A percentile compares a stretch with the other conserved stretches of the same genome.
Evolutionary conservation across 2,113 vertebrate genomes (phyloP).

Genomic region (Percina caprodes): DNA sequence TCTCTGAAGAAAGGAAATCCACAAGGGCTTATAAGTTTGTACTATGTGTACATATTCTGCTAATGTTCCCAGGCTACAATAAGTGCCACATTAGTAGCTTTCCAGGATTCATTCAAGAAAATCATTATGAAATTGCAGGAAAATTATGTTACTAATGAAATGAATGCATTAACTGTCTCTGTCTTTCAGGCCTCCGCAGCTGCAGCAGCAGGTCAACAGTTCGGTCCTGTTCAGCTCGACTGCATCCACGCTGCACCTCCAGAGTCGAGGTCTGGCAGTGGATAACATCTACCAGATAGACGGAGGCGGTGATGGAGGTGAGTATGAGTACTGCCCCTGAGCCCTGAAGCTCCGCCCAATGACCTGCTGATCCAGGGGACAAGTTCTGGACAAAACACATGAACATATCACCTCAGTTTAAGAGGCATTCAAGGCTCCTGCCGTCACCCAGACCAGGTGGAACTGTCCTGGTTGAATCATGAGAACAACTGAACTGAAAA

Average conservation of each 20-base stretch:
- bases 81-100: too few species aligned
- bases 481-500: not conserved
- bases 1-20: too few species aligned
- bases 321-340: slow-evolving; percentile 45
- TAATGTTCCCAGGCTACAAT: too few species aligned
- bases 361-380: not conserved
- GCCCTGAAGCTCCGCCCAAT: not conserved
- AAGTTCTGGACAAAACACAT: not conserved
- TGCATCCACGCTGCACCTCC: slow-evolving; percentile 10
- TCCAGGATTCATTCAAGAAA: too few species aligned
- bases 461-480: not conserved
- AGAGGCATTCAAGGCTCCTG: too few species aligned
- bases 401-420: not conserved
- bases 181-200: slow-evolving; percentile 45
- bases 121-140: too few species aligned
- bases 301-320: not conserved
- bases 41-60: too few species aligned
- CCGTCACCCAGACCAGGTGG: not conserved
- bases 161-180: not conserved
- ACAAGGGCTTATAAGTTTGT: too few species aligned
- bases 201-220: not conserved
- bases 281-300: slow-evolving; percentile 59
- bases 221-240: not conserved
- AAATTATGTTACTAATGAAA: not conserved
- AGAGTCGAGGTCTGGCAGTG: not conserved